Evolutionary conservation across 1,140 invertebrate genomes (phyloP).

Genomic region (Brachionus paranguensis): DNA sequence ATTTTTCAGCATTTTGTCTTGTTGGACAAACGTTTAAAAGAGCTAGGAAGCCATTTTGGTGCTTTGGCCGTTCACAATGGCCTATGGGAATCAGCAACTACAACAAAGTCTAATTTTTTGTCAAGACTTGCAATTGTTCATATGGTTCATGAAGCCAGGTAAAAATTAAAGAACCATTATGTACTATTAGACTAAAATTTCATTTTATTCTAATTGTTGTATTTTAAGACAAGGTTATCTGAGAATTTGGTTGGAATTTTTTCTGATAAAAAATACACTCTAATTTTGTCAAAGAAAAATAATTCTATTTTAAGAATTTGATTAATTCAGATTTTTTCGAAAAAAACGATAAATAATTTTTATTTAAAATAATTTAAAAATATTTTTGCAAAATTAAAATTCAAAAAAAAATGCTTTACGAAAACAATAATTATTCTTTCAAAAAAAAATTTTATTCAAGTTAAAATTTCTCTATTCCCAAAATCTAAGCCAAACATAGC

Average conservation of each 20-base stretch:
- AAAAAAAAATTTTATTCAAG: too few species aligned
- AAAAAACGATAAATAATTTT: too few species aligned
- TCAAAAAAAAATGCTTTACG: too few species aligned
- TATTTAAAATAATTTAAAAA: too few species aligned
- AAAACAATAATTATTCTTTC: too few species aligned
- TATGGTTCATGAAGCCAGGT: constrained; percentile 44
- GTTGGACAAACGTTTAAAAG: constrained; percentile 42
- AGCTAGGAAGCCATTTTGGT: constrained; percentile 43
- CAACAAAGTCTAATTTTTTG: constrained; percentile 42
- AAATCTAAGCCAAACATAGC: neutral
- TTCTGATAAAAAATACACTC: too few species aligned
- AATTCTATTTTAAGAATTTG: too few species aligned
- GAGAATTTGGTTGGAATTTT: neutral
- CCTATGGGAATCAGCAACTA: constrained; percentile 43
- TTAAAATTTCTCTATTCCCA: neutral
- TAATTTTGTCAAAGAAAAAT: too few species aligned
- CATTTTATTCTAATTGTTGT: neutral
- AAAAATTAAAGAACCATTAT: constrained; percentile 31
- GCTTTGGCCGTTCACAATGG: constrained; percentile 44
- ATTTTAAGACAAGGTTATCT: neutral
- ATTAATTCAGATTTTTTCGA: too few species aligned
- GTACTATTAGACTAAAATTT: neutral
- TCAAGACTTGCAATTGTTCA: constrained; percentile 44
- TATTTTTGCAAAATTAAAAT: too few species aligned
- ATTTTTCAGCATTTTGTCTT: constrained; percentile 42